Conservation (phyloP, 2,113 vertebrate genomes). For the Saguinus imperator region DNA sequence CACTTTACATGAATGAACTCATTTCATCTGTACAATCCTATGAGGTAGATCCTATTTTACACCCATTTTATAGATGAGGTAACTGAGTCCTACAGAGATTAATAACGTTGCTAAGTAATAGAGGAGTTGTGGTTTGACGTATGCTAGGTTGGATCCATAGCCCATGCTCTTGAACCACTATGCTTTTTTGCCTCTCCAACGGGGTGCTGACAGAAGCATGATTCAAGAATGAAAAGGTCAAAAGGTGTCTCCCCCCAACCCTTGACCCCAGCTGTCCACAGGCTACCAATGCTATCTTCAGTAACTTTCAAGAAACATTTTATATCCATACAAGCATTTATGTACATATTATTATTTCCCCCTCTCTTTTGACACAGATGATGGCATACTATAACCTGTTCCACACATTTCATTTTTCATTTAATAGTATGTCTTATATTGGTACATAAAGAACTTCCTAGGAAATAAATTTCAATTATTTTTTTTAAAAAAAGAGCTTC, state of each 20-base stretch:
- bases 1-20: background rate
- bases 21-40: background rate
- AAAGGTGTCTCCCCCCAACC: background rate
- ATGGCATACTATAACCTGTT: background rate
- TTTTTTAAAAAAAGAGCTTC: background rate
- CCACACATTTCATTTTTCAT: background rate
- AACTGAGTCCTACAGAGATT: background rate
- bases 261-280: background rate
- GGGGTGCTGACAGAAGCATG: background rate
- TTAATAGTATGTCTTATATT: background rate
- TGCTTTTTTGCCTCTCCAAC: background rate
- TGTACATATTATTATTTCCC: background rate
- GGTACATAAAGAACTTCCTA: background rate
- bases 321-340: background rate
- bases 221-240: background rate
- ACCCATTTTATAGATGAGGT: background rate
- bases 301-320: background rate
- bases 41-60: background rate
- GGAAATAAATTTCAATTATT: too few relatives aligned
- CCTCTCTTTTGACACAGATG: background rate
- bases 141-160: background rate
- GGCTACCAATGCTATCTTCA: background rate
- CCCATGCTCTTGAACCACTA: background rate
- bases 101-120: slow-evolving; percentile 8
- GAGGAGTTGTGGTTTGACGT: background rate